Base-by-base conservation (phyloP, 2,797 vertebrate genomes). In the Sebastes elongatus region DNA sequence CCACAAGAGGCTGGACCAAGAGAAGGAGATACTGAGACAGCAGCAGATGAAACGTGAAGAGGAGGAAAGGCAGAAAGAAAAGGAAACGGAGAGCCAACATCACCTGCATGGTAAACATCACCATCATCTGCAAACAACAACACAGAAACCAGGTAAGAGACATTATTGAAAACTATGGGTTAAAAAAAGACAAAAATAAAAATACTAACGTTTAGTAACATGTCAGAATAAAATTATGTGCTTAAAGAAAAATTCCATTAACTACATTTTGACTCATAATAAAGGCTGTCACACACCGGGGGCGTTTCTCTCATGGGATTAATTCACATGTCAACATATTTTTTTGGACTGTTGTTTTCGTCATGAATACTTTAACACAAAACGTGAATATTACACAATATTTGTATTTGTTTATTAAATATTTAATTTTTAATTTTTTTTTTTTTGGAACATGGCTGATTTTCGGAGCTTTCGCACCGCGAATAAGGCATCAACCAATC, bases 1-100 rank as follows among this genome's bases (percentile, higher is more conserved):
- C 7, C 95, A 95, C 78, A 94, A 86, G 87, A 94, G 86, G 81
- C 75, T 96, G 64, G 94, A 95, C 56, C 89, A 95, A 73, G 94
- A 96, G 84, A 95, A 96, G 85, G 92, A 94, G 82, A 67, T 88
- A 2, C 72, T 94, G 65, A 91, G 89, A 68, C 85, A 87, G 71
- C 93, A 94, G 78, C 93, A 95, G 65, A 76, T 87, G 67, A 91
- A 84, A 33, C 80, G 55, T 46, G 91, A 92, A 38, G 91, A 93
- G 22, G 90, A 93, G 52, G 86, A 88, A 23, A 67, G 81, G 66
- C 78, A 86, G 69, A 90, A 20, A 38, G 82, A 71, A 14, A 75
- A 73, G 70, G 88, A 88, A 49, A 42, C n/a, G 1, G 78, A 87
- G 1, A 62, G 83, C 62, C 88, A 84, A 0, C 87, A 81, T 22